These are phyloP conservation scores for Sceloporus tristichus DNA, from an alignment of 2,113 vertebrate species.

Conservation along the genomic window DNA sequence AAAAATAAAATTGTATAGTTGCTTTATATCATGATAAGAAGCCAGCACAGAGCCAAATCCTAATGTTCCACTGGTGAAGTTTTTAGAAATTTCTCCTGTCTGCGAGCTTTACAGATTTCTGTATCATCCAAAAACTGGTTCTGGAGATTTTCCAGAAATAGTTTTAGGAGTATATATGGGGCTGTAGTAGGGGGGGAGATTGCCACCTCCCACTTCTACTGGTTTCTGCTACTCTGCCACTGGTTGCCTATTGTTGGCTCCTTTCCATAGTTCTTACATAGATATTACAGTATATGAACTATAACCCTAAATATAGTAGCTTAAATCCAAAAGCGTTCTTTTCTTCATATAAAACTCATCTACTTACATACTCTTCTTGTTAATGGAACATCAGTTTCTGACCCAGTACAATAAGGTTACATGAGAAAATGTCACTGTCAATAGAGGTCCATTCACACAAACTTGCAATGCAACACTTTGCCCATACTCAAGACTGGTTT, in stretches of 20 bases:
- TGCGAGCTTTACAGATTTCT: neutral
- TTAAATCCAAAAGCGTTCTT: neutral
- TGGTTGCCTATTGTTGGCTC: too few species aligned
- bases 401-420: neutral
- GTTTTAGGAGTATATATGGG: neutral
- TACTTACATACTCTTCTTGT: neutral
- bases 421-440: neutral
- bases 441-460: neutral
- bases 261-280: neutral
- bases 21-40: neutral
- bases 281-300: neutral
- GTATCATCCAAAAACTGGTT: neutral
- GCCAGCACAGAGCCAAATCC: neutral
- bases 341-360: too few species aligned
- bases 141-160: neutral
- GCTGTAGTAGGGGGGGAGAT: too few species aligned
- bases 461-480: neutral
- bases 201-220: too few species aligned
- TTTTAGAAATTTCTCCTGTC: neutral
- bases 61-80: neutral
- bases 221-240: too few species aligned
- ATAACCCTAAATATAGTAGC: neutral
- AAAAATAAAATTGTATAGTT: neutral
- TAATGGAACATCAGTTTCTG: neutral
- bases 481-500: neutral